Base-by-base conservation (phyloP, 2,888 invertebrate genomes). In the Dichetophora obliterata region DNA sequence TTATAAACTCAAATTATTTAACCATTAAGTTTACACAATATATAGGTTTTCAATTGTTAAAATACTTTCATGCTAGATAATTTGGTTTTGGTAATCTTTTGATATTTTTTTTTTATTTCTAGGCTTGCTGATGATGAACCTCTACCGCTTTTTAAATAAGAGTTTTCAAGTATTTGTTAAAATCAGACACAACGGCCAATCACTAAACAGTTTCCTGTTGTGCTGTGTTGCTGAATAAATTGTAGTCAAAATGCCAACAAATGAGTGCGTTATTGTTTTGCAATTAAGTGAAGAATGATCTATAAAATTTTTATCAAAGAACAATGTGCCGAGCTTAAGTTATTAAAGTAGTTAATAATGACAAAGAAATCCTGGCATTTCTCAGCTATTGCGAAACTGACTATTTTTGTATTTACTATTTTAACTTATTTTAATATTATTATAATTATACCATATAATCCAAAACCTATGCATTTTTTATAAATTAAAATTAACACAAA, bases 61-160 rank as follows among this genome's bases (percentile, higher is more conserved):
- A n/a, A n/a, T n/a, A n/a, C n/a, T n/a, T n/a, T n/a, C n/a, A 37
- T 37, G 37, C 37, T 37, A 5, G 8, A 6, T 37, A 37, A 37
- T 37, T 37, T 19, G 54, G 3, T 54, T 54, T 16, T 2, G 2
- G 2, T 19, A 19, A 19, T 19, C 9, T 54, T 5, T 43, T 43
- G 6, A 43, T 43, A 1, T 43, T 6, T 11, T 43, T 11, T 11
- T 6, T 43, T 43, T 77, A 34, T 79, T 82, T 80, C 34, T 82
- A 86, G 86, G 86, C 86, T 77, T 86, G 86, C 85, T 86, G 87
- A 86, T 82, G 78, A 77, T 78, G 72, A 76, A 72, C 71, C 63
- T 59, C 70, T 85, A 84, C 80, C 82, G 78, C 78, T 78, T 76
- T 77, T 77, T 75, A 75, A 77, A 79, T 43, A 68, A 68, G 19